These are phyloP conservation scores for Cantharis flavilabris DNA, from an alignment of 2,888 invertebrate genomes.

Conservation along the genomic window DNA sequence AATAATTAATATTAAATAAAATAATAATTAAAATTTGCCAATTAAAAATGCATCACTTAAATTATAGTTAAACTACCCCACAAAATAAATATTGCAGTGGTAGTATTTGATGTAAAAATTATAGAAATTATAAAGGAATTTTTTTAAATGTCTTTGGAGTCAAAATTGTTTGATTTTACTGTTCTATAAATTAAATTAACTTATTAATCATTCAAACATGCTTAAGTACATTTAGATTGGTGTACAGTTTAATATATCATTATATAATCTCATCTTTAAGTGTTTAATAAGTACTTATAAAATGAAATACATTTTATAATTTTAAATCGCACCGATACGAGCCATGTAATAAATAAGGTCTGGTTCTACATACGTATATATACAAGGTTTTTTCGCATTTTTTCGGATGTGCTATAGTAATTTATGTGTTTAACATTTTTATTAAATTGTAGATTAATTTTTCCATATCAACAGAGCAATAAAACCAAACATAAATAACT, in stretches of 20 bases:
- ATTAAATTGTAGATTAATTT: not conserved
- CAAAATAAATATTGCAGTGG: too few species aligned
- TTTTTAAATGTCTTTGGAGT: not conserved
- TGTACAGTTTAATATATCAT: not conserved
- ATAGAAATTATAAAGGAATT: not conserved
- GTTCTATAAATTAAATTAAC: not conserved
- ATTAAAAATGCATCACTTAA: too few species aligned
- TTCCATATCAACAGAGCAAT: not conserved
- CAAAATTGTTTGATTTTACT: not conserved
- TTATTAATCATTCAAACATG: not conserved
- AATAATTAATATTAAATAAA: too few species aligned
- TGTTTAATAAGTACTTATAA: not conserved
- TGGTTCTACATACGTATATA: not conserved
- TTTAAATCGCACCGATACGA: not conserved
- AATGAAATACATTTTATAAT: not conserved
- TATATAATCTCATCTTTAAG: not conserved
- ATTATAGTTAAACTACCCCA: too few species aligned
- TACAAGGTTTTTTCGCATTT: not conserved
- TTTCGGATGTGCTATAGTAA: not conserved
- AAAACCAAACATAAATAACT: not conserved
- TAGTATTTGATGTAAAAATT: not conserved
- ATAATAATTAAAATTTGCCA: too few species aligned
- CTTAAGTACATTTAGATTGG: not conserved
- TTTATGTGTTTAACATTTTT: not conserved
- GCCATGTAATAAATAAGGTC: not conserved